Conservation (phyloP, 53 echinoderm and acorn worm genomes). For the Astropecten irregularis region DNA sequence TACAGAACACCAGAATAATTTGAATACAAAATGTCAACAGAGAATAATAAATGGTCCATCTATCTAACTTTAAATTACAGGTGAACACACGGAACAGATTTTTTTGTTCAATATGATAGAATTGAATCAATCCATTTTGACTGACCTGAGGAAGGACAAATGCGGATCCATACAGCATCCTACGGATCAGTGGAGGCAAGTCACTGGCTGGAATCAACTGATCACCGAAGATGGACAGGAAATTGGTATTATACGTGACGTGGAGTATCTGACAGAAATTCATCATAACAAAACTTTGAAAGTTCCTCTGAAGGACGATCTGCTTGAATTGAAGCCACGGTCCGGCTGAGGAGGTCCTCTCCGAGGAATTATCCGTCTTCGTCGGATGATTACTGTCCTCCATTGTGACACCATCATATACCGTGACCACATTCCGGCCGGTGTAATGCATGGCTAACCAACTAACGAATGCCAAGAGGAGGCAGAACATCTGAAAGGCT, state of each 20-base stretch:
- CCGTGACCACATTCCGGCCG: conserved; percentile 68
- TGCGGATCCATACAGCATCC: conserved; percentile 78
- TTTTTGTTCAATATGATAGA: not conserved
- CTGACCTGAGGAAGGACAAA: conserved; percentile 85
- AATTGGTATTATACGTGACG: conserved; percentile 76
- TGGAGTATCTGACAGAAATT: conserved; percentile 91
- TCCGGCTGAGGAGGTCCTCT: not conserved
- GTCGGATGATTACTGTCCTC: not conserved
- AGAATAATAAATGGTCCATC: not conserved
- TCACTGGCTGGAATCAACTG: conserved; percentile 76
- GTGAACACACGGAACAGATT: no score
- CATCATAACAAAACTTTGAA: conserved; percentile 74
- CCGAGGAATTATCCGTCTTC: not conserved
- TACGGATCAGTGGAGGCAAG: conserved; percentile 65
- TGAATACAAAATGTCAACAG: not conserved
- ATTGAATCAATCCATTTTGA: no score
- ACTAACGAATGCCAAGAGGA: conserved; percentile 79
- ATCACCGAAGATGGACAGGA: conserved; percentile 78
- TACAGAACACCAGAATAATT: not conserved
- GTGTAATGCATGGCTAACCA: conserved; percentile 92
- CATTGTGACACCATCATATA: conserved; percentile 23
- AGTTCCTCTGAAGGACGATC: conserved; percentile 72
- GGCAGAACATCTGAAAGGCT: conserved; percentile 82
- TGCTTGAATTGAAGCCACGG: conserved; percentile 72
- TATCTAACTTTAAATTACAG: no score